These are phyloP conservation scores for Augiades crinisus DNA, from an alignment of 2,888 invertebrate species.

Conservation along the genomic window DNA sequence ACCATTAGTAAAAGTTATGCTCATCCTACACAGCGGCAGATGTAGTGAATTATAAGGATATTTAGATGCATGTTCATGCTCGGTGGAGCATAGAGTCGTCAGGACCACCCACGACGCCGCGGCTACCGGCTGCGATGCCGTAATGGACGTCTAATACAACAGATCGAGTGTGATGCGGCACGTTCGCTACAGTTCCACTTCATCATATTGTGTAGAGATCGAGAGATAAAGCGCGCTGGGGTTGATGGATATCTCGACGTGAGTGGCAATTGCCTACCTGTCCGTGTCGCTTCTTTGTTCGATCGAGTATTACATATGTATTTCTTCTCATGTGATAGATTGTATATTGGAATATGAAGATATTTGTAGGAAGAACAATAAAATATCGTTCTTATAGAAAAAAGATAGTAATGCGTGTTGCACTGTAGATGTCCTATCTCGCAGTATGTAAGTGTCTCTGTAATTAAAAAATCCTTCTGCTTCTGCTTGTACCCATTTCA, in stretches of 20 bases:
- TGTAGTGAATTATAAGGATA: slow-evolving; percentile 75
- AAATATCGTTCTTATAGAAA: too few species aligned
- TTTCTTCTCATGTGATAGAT: too few species aligned
- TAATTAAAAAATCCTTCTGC: too few species aligned
- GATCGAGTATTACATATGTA: not conserved
- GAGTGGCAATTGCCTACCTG: slow-evolving; percentile 1
- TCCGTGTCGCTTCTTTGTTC: slow-evolving; percentile 3
- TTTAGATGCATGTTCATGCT: slow-evolving; percentile 65
- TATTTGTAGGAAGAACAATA: too few species aligned
- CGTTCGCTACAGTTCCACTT: slow-evolving; percentile 23
- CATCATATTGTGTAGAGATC: slow-evolving; percentile 22
- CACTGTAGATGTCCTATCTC: too few species aligned
- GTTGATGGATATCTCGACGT: slow-evolving; percentile 20
- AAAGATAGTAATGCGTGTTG: too few species aligned
- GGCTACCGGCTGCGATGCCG: slow-evolving; percentile 38
- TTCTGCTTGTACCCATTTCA: too few species aligned
- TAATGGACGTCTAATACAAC: slow-evolving; percentile 30
- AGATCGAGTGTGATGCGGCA: slow-evolving; percentile 27
- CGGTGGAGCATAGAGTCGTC: slow-evolving; percentile 64
- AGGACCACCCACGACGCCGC: slow-evolving; percentile 65
- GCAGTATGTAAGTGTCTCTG: too few species aligned
- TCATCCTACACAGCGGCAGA: slow-evolving; percentile 44
- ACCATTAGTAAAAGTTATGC: not conserved
- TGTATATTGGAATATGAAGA: too few species aligned
- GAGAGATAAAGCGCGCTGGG: slow-evolving; percentile 6